These are phyloP conservation scores for Azorinus chamasolen DNA, from an alignment of 2,888 invertebrate species.

Conservation along the genomic window DNA sequence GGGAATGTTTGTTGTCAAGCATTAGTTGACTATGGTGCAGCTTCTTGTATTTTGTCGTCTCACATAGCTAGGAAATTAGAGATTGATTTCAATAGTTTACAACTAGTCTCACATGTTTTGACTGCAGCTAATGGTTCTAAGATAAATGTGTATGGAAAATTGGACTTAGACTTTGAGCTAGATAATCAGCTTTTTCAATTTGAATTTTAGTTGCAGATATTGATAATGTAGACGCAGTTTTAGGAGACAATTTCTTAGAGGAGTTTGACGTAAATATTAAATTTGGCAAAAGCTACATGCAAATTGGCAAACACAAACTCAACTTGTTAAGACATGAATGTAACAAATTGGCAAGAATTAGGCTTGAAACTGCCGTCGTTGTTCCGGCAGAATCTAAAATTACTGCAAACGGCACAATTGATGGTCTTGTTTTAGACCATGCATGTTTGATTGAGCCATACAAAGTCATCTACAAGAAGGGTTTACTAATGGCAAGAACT, in stretches of 20 bases:
- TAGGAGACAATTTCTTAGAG: constrained; percentile 52
- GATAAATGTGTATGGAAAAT: constrained; percentile 25
- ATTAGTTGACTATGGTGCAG: constrained; percentile 5
- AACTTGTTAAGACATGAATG: constrained; percentile 15
- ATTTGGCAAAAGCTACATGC: constrained; percentile 28
- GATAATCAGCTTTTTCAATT: constrained; percentile 22
- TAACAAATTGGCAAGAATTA: constrained; percentile 8
- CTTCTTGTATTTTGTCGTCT: not conserved
- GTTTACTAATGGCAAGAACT: too few species aligned
- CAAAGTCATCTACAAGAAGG: too few species aligned
- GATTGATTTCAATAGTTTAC: not conserved
- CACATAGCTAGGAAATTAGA: not conserved
- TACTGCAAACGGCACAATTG: too few species aligned
- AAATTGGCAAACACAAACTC: constrained; percentile 31
- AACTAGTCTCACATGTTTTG: not conserved
- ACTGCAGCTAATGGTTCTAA: constrained; percentile 37
- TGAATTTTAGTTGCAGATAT: constrained; percentile 50
- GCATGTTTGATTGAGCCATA: too few species aligned
- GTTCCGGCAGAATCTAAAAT: constrained; percentile 44
- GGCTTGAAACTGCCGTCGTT: constrained; percentile 4
- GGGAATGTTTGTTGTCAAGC: constrained; percentile 1
- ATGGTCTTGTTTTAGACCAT: too few species aligned
- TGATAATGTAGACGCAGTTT: constrained; percentile 36
- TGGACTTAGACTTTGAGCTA: constrained; percentile 24
- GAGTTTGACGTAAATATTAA: constrained; percentile 40